Evolutionary conservation across 2,888 invertebrate genomes (phyloP).

Genomic region (Ferdinandea cuprea): DNA sequence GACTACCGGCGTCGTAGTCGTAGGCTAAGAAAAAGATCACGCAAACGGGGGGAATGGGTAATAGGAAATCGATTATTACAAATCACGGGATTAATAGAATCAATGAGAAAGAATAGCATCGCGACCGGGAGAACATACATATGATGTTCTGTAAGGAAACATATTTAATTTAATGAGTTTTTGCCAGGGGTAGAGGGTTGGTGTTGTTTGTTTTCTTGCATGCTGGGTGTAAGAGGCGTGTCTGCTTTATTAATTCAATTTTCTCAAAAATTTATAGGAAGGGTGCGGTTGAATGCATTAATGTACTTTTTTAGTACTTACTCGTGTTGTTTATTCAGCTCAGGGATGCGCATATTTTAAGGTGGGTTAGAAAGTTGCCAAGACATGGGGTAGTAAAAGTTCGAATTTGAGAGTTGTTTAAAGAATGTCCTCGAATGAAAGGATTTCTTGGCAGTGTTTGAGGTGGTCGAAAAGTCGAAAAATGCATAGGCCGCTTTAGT

Average conservation of each 20-base stretch:
- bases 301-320: slow-evolving; percentile 12
- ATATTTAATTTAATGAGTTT: slow-evolving; percentile 66
- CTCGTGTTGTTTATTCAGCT: background rate
- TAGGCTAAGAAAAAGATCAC: background rate
- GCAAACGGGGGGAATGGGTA: slow-evolving; percentile 41
- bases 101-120: slow-evolving; percentile 58
- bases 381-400: no score
- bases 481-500: no score
- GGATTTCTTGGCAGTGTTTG: no score
- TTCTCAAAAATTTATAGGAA: slow-evolving; percentile 7
- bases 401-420: no score
- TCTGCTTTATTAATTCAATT: slow-evolving; percentile 63
- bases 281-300: slow-evolving; percentile 23
- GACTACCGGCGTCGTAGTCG: no score
- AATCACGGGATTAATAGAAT: slow-evolving; percentile 71
- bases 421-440: no score
- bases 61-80: slow-evolving; percentile 73
- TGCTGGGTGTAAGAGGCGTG: slow-evolving; percentile 57
- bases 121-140: slow-evolving; percentile 50
- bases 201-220: slow-evolving; percentile 26
- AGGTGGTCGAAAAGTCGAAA: no score
- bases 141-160: slow-evolving; percentile 65
- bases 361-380: background rate
- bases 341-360: no score
- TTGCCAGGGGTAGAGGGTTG: background rate